Percentiles rank a stretch among this genome's conserved stretches.
Conservation (phyloP, 1,140 invertebrate genomes). For the Cheumatopsyche charites region DNA sequence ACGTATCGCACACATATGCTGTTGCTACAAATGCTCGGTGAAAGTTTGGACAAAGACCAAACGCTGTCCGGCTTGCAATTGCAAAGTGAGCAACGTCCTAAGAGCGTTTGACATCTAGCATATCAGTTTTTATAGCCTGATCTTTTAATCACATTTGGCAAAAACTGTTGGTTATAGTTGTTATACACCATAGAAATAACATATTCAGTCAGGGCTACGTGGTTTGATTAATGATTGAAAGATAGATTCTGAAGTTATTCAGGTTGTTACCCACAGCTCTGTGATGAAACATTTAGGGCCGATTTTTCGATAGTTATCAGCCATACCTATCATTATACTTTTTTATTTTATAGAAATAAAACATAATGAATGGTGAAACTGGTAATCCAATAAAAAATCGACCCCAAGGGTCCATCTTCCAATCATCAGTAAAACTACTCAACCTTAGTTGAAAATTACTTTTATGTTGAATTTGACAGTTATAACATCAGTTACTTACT, state of each 20-base stretch:
- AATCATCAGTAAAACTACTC: no score
- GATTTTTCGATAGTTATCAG: no score
- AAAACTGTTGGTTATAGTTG: no score
- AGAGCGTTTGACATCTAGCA: slow-evolving; percentile 62
- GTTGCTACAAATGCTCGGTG: slow-evolving; percentile 71
- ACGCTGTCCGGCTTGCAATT: slow-evolving; percentile 70
- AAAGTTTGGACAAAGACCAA: slow-evolving; percentile 66
- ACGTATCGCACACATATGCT: slow-evolving; percentile 67
- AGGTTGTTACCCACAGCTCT: slow-evolving; percentile 48
- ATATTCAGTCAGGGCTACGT: no score
- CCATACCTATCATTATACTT: background rate
- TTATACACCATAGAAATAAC: no score
- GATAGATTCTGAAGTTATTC: slow-evolving; percentile 24
- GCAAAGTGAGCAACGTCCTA: slow-evolving; percentile 68
- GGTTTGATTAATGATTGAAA: background rate
- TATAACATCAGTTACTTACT: no score
- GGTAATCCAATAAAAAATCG: no score
- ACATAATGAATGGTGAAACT: no score
- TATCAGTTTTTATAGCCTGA: background rate
- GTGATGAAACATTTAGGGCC: slow-evolving; percentile 8
- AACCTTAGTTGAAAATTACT: no score
- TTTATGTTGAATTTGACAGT: no score
- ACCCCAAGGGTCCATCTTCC: no score
- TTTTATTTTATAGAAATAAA: background rate
- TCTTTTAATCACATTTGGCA: no score